Evolutionary conservation across 2,113 vertebrate species (phyloP).

Genomic region (Dipodomys spectabilis): DNA sequence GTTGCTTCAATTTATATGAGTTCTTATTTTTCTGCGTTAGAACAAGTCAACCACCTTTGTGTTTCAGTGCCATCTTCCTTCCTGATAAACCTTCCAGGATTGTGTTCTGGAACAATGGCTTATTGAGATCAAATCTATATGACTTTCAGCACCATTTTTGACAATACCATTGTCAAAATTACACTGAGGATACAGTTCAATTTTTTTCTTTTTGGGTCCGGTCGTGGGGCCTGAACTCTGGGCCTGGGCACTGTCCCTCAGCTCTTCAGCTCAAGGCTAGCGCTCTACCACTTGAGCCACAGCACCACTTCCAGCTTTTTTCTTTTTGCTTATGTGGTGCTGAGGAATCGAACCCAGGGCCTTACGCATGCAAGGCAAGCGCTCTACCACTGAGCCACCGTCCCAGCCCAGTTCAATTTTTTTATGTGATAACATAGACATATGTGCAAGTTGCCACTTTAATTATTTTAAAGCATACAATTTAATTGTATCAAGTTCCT

Average conservation of each 20-base stretch:
- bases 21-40: slow-evolving; percentile 73
- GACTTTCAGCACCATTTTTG: slow-evolving; percentile 33
- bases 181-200: slow-evolving; percentile 22
- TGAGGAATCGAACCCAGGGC: too few relatives aligned
- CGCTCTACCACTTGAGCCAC: too few relatives aligned
- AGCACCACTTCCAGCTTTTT: too few relatives aligned
- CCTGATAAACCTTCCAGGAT: slow-evolving; percentile 67
- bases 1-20: slow-evolving; percentile 40
- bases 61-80: not conserved
- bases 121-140: slow-evolving; percentile 62
- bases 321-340: too few relatives aligned
- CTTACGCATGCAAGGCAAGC: too few relatives aligned
- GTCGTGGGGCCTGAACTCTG: too few relatives aligned
- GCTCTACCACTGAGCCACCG: too few relatives aligned
- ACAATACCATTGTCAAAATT: slow-evolving; percentile 33
- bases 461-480: not conserved
- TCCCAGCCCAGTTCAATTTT: not conserved
- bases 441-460: not conserved
- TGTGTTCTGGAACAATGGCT: slow-evolving; percentile 59
- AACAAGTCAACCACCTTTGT: slow-evolving; percentile 48
- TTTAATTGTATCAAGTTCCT: not conserved
- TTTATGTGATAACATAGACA: not conserved
- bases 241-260: too few relatives aligned
- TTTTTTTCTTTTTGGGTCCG: too few relatives aligned
- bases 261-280: too few relatives aligned